Evolutionary conservation across 2,888 invertebrate species (phyloP).

Genomic region (Leptopilina myrica): DNA sequence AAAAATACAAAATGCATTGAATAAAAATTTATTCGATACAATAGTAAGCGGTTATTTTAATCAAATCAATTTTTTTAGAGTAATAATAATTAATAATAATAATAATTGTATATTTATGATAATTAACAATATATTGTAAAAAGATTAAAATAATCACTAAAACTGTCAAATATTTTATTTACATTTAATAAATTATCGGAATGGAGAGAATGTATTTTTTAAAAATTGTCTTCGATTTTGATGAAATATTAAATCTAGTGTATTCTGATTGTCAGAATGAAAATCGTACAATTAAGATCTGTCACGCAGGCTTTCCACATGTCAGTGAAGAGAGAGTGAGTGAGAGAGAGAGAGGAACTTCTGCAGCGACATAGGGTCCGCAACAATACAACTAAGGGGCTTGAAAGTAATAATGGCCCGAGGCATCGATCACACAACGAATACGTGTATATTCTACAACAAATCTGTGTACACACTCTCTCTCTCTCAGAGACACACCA

Average conservation of each 20-base stretch:
- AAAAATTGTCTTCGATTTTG: background rate
- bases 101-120: too few relatives aligned
- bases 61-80: too few relatives aligned
- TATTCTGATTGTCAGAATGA: conserved; percentile 49
- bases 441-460: conserved; percentile 17
- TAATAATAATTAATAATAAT: too few relatives aligned
- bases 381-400: conserved; percentile 67
- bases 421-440: conserved; percentile 70
- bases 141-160: too few relatives aligned
- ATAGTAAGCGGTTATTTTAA: too few relatives aligned
- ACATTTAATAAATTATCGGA: too few relatives aligned
- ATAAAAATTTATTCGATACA: too few relatives aligned
- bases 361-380: conserved; percentile 56
- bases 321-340: conserved; percentile 33
- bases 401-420: conserved; percentile 71
- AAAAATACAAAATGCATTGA: too few relatives aligned
- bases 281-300: conserved; percentile 73
- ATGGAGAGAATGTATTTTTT: background rate
- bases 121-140: too few relatives aligned
- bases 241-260: background rate
- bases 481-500: background rate
- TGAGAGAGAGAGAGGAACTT: background rate
- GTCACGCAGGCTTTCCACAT: conserved; percentile 65
- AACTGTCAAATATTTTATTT: too few relatives aligned
- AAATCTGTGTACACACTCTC: conserved; percentile 8